Conservation (phyloP, 2,888 invertebrate species). For the Bimastos eiseni region DNA sequence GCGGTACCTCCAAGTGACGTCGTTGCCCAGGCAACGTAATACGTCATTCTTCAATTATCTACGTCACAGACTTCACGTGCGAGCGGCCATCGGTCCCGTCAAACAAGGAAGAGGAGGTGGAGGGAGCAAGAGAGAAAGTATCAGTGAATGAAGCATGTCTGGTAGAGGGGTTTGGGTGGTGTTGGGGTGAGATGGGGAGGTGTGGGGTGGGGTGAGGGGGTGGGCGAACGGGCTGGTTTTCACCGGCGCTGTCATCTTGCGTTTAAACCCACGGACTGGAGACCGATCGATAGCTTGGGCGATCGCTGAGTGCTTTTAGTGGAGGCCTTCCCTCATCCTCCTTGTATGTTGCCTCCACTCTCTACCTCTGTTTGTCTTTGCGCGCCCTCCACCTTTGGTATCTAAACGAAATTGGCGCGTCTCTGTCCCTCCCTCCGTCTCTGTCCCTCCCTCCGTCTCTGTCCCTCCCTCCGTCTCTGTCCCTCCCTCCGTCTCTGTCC, state of each 20-base stretch:
- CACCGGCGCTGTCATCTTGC: not conserved
- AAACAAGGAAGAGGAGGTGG: not conserved
- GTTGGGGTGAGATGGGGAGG: not conserved
- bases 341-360: not conserved
- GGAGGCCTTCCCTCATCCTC: not conserved
- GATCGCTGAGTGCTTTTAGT: not conserved
- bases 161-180: not conserved
- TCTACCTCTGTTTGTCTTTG: not conserved
- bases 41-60: not conserved
- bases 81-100: not conserved
- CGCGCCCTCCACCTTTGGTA: not conserved
- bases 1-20: not conserved
- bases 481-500: not conserved
- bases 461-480: too few relatives aligned
- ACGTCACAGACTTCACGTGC: not conserved
- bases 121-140: not conserved
- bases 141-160: not conserved
- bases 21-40: not conserved
- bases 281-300: not conserved
- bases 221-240: not conserved
- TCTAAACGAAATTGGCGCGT: not conserved
- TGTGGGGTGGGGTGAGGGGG: not conserved
- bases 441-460: too few relatives aligned
- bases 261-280: not conserved
- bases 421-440: too few relatives aligned